Evolutionary conservation across 2,113 vertebrate genomes (phyloP).

Genomic region (Entelurus aequoreus): DNA sequence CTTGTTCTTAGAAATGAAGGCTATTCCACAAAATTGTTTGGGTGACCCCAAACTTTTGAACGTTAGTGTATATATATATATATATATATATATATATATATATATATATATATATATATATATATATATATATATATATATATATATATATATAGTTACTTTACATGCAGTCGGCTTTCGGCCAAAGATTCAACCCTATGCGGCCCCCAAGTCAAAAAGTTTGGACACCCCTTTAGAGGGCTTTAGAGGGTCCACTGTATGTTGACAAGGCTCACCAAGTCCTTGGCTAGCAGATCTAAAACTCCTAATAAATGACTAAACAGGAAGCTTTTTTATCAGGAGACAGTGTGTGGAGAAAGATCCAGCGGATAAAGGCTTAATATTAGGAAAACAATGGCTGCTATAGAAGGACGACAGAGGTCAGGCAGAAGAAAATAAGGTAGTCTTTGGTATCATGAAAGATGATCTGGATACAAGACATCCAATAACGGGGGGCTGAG

Average conservation of each 20-base stretch:
- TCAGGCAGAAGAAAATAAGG: constrained; percentile 6
- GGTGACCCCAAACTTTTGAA: no score
- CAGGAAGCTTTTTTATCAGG: constrained; percentile 1
- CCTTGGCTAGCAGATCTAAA: not conserved
- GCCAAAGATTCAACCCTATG: no score
- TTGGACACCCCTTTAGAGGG: no score
- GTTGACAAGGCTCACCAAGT: not conserved
- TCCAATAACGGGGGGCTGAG: not conserved
- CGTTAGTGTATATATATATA: no score
- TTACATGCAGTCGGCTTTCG: no score
- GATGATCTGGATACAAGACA: not conserved
- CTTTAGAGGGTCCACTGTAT: not conserved
- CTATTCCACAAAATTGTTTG: no score
- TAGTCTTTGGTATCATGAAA: constrained; percentile 1
- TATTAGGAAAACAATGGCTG: constrained; percentile 5
- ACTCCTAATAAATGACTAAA: constrained; percentile 3
- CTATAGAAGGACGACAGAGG: constrained; percentile 1
- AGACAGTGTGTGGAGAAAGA: not conserved
- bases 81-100: no score
- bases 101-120: no score
- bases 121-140: no score
- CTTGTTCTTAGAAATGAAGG: no score
- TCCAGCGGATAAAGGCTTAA: not conserved
- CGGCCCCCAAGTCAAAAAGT: no score
- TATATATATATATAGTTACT: no score